These are phyloP conservation scores for Leiothrix lutea DNA, from an alignment of 2,113 vertebrate genomes.

Conservation along the genomic window DNA sequence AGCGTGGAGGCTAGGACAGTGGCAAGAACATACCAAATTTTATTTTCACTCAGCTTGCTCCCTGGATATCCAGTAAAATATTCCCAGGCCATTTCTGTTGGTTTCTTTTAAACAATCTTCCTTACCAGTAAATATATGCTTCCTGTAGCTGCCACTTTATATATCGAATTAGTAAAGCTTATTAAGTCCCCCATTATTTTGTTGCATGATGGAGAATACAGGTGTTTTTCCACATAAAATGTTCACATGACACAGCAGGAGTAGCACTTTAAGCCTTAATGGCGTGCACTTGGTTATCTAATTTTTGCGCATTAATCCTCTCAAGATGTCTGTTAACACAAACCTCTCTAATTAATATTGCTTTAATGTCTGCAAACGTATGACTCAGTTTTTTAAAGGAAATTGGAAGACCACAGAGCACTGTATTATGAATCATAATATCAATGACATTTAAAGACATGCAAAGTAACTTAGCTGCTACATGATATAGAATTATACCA, in stretches of 20 bases:
- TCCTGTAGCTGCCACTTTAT: neutral
- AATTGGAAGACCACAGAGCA: neutral
- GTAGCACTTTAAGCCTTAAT: constrained; percentile 28
- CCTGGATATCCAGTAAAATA: neutral
- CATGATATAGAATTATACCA: neutral
- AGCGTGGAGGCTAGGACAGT: neutral
- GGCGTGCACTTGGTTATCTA: neutral
- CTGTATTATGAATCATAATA: constrained; percentile 2
- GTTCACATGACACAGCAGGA: constrained; percentile 37
- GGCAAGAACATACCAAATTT: neutral
- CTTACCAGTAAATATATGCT: neutral
- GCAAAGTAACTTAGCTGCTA: neutral
- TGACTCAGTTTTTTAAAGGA: constrained; percentile 2
- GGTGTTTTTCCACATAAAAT: constrained; percentile 18
- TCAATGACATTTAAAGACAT: neutral
- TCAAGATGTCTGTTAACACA: constrained; percentile 28
- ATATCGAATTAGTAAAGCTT: neutral
- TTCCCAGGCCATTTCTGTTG: neutral
- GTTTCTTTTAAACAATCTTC: neutral
- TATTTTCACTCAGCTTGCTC: neutral
- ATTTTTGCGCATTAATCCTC: constrained; percentile 44
- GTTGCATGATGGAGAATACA: neutral
- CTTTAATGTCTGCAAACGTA: neutral
- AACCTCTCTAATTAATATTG: constrained; percentile 43
- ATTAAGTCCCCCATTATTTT: constrained; percentile 20